Evolutionary conservation across 2,113 vertebrate genomes (phyloP), one percentile per base, ranked within the genome.

Genomic region (Thunnus thynnus): DNA sequence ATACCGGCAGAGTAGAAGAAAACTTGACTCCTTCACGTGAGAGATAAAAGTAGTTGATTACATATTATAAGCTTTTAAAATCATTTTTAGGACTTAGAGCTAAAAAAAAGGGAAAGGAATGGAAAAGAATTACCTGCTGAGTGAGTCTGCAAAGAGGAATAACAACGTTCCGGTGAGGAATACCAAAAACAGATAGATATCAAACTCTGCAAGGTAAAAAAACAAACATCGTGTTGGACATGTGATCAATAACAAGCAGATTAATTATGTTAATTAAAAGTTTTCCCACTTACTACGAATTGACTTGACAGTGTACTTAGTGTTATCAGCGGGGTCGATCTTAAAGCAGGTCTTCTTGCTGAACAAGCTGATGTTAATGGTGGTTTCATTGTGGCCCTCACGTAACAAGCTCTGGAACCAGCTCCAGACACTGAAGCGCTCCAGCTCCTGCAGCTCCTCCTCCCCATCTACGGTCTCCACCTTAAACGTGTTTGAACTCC

Each of bases 1-100:
- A 98, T 94, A n/a, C 98, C 98, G 0, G 97, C 94, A 0, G 97
- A 97, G 88, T 99, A 99, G 92, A 95, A 98, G 92, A 99, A 99
- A 67, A 97, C 16, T 41, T 96, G 96, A 93, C 98, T 99, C 95
- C 98, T 99, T 91, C 10, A 72, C 7, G 52, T 3, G 51, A 27
- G 14, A 20, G 13, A 18, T 10, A 48, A n/a, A 20, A 70, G 36
- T 0, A n/a, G 27, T 72, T 5, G 64, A 0, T 18, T 61, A 92
- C 64, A 60, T 8, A 20, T 4, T 8, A 20, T 4, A n/a, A 50
- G 18, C 3, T 2, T 14, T 4, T 63, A 52, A 46, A 66, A 62
- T 41, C 5, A 10, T 13, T 9, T 16, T 14, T 46, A 32, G 4
- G 13, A 27, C 5, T 30, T 66, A 20, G 44, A 36, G 9, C 58